Conservation (phyloP, 2,797 vertebrate genomes). For the Anomalospiza imberbis region DNA sequence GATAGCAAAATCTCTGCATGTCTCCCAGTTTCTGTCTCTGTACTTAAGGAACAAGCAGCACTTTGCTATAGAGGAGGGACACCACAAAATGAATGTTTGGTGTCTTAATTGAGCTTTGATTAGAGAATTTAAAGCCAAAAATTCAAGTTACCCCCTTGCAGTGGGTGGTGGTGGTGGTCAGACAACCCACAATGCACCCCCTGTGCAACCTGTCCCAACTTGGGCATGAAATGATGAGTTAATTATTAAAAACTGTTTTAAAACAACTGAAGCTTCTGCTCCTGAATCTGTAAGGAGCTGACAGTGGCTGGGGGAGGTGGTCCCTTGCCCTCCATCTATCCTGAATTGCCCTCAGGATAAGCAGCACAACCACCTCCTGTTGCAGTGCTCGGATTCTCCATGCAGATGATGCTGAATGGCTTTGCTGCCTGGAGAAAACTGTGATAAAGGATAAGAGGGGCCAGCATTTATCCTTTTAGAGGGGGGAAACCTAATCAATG, state of each 20-base stretch:
- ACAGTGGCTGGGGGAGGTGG: neutral
- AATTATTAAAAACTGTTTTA: neutral
- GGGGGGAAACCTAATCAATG: neutral
- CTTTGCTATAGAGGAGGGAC: neutral
- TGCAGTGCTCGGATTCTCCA: accelerated
- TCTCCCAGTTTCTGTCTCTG: neutral
- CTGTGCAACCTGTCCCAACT: neutral
- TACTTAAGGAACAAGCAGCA: neutral
- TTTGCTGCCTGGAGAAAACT: neutral
- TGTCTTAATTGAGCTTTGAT: neutral
- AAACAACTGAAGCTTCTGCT: neutral
- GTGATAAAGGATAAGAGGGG: neutral
- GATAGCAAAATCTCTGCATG: neutral
- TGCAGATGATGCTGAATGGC: neutral
- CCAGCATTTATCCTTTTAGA: neutral
- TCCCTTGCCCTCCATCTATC: neutral
- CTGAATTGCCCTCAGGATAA: neutral
- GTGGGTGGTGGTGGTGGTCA: neutral
- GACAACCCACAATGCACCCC: accelerated
- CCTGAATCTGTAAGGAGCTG: neutral
- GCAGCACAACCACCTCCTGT: neutral
- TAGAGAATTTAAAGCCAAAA: neutral
- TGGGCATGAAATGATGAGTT: neutral
- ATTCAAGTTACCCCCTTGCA: neutral
- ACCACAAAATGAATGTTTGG: neutral